Conservation (phyloP, 2,888 invertebrate species). For the Aporophyla nigra region DNA sequence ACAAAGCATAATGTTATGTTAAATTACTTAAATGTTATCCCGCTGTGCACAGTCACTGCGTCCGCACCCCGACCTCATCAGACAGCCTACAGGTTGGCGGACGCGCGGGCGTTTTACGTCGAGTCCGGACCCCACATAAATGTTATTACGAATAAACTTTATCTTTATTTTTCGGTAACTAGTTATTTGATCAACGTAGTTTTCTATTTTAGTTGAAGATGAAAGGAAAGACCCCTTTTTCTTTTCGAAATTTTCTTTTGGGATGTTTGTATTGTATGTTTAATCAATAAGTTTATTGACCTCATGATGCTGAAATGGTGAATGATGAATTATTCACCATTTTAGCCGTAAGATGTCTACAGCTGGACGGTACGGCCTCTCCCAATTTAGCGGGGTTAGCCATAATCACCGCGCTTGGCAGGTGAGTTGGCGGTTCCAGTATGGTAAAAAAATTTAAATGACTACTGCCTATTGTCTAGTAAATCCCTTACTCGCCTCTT, state of each 20-base stretch:
- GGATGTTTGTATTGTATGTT: neutral
- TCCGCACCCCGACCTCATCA: constrained; percentile 26
- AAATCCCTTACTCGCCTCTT: too few relatives aligned
- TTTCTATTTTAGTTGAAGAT: constrained; percentile 43
- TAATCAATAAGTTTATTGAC: neutral
- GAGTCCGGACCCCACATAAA: constrained; percentile 46
- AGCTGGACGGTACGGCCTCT: too few relatives aligned
- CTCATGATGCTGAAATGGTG: too few relatives aligned
- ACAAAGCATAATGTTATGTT: too few relatives aligned
- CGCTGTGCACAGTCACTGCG: neutral
- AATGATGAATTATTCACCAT: too few relatives aligned
- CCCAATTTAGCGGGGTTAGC: too few relatives aligned
- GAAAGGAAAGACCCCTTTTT: constrained; percentile 22
- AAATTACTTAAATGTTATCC: neutral
- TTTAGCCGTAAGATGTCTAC: too few relatives aligned
- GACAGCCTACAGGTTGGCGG: constrained; percentile 46
- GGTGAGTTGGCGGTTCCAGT: too few relatives aligned
- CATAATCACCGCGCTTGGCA: too few relatives aligned
- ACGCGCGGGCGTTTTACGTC: constrained; percentile 23
- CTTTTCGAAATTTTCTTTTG: neutral
- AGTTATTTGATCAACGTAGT: constrained; percentile 62
- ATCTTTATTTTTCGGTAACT: constrained; percentile 64
- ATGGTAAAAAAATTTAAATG: too few relatives aligned
- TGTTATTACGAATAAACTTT: constrained; percentile 61
- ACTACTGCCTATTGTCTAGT: too few relatives aligned